phyloP scores from a whole-genome alignment of 30 jellyfish, hydroid and myxozoan species.

The Aurelia sp. region DNA sequence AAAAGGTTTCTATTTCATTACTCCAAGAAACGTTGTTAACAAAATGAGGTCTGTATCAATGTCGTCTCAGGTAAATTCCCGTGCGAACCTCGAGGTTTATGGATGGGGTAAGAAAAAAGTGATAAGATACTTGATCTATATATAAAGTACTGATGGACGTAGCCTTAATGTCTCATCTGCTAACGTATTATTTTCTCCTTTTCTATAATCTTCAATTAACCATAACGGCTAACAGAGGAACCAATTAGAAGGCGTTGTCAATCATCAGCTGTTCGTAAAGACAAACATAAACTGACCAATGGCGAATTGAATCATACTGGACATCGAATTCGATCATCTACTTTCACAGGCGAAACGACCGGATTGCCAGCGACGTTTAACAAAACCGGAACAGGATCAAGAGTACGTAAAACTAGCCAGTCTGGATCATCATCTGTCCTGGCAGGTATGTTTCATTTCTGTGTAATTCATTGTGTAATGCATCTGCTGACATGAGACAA shows the following conservation, averaged over 20 bases:
- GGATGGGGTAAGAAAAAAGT: too few species aligned
- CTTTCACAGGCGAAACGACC: slow-evolving; percentile 93
- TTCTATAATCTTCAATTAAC: slow-evolving; percentile 40
- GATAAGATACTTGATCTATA: too few species aligned
- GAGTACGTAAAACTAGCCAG: slow-evolving; percentile 66
- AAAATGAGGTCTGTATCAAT: too few species aligned
- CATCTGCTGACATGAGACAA: too few species aligned
- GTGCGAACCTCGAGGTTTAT: too few species aligned
- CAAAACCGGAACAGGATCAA: slow-evolving; percentile 41
- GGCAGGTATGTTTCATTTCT: slow-evolving; percentile 55
- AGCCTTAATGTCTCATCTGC: slow-evolving; percentile 26
- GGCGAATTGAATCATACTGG: slow-evolving; percentile 15
- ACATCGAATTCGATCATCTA: slow-evolving; percentile 69
- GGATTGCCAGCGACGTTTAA: slow-evolving; percentile 86
- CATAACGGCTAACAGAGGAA: slow-evolving; percentile 66
- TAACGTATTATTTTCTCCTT: slow-evolving; percentile 19
- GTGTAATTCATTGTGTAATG: too few species aligned
- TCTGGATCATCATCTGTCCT: slow-evolving; percentile 68
- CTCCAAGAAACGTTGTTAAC: too few species aligned
- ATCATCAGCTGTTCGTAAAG: slow-evolving; percentile 59
- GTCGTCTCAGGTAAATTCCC: too few species aligned
- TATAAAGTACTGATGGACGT: too few species aligned
- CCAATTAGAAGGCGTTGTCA: slow-evolving; percentile 70
- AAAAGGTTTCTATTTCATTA: too few species aligned
- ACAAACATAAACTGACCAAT: slow-evolving; percentile 30